Evolutionary conservation across 1,140 invertebrate genomes (phyloP).

Genomic region (Copidosoma floridanum): DNA sequence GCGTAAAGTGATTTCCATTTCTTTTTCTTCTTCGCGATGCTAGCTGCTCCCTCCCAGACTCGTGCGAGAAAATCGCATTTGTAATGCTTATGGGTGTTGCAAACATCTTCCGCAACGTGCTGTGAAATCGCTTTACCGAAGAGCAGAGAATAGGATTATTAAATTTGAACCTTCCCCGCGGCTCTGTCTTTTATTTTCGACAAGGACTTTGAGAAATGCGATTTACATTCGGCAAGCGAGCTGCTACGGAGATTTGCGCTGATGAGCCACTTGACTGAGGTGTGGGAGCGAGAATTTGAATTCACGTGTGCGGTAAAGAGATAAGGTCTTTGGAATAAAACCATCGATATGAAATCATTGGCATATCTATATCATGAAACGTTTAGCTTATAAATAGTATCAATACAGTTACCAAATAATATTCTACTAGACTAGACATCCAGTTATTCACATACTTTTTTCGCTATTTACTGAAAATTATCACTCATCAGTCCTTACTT

Average conservation of each 20-base stretch:
- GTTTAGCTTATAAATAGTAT: too few species aligned
- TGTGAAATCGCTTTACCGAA: constrained; percentile 21
- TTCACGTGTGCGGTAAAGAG: too few species aligned
- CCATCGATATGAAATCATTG: too few species aligned
- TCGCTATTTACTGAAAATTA: too few species aligned
- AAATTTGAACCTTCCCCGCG: constrained; percentile 4
- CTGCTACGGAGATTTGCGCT: too few species aligned
- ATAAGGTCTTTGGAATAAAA: too few species aligned
- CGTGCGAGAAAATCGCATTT: constrained; percentile 16
- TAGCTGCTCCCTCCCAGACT: not conserved
- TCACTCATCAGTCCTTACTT: too few species aligned
- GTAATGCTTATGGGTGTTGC: constrained; percentile 19
- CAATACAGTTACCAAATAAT: too few species aligned
- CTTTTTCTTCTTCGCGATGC: constrained; percentile 2
- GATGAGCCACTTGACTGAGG: not conserved
- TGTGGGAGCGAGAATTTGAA: not conserved
- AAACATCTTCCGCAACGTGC: constrained; percentile 3
- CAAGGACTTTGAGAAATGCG: not conserved
- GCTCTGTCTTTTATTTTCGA: not conserved
- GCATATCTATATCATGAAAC: too few species aligned
- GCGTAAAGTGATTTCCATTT: constrained; percentile 18
- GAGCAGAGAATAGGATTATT: constrained; percentile 6
- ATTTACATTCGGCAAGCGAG: too few species aligned
- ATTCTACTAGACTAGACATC: too few species aligned
- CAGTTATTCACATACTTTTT: too few species aligned